Percentiles rank a stretch among this genome's conserved stretches.
Conservation (phyloP, 1,140 invertebrate species). For the Macrotrachela quadricornifera region DNA sequence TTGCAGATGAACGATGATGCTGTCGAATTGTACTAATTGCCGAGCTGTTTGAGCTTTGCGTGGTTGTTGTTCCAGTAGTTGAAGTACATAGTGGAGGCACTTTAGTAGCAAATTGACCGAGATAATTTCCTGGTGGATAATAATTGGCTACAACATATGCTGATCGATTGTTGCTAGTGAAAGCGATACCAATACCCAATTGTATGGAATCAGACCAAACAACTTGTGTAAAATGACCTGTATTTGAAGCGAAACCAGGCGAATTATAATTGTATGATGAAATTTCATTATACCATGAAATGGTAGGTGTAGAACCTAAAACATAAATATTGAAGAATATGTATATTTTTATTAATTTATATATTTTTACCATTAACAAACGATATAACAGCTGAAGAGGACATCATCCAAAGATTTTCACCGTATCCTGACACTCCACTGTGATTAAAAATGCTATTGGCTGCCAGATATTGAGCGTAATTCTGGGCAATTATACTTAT, state of each 20-base stretch:
- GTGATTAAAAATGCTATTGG: no score
- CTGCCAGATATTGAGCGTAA: constrained; percentile 42
- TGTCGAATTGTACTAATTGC: no score
- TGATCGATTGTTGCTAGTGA: constrained; percentile 27
- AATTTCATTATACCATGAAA: background rate
- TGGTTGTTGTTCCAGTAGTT: no score
- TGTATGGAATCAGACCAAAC: constrained; percentile 45
- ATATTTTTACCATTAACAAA: no score
- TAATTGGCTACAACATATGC: constrained; percentile 56
- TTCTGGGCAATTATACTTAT: constrained; percentile 43
- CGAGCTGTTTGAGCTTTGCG: no score
- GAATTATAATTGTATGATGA: no score
- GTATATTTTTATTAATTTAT: no score
- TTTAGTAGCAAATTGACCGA: constrained; percentile 45
- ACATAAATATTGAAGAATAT: background rate
- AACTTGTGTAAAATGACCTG: constrained; percentile 16
- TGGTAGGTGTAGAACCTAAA: background rate
- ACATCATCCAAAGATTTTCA: no score
- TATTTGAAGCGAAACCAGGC: background rate
- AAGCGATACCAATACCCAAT: constrained; percentile 44
- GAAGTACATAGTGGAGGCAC: constrained; percentile 20
- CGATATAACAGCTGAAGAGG: no score
- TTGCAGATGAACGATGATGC: no score
- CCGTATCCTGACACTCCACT: no score
- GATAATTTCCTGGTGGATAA: constrained; percentile 48